A percentile compares a stretch with the other conserved stretches of the same genome.
Evolutionary conservation across 1,140 invertebrate species (phyloP).

Genomic region (Eupeodes corollae): DNA sequence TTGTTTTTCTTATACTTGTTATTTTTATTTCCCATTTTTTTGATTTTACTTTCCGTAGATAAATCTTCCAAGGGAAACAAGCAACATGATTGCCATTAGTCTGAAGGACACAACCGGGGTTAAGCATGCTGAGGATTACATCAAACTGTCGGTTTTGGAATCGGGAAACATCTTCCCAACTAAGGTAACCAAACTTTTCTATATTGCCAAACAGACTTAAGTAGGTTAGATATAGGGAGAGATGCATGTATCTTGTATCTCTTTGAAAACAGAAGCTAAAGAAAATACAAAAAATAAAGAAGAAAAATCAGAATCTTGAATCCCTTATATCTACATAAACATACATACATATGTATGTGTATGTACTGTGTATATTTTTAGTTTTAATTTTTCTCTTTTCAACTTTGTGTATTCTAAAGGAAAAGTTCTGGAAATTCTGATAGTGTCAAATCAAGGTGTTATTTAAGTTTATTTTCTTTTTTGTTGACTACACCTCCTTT

Average conservation of each 20-base stretch:
- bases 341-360: no score
- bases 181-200: constrained; percentile 15
- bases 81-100: constrained; percentile 31
- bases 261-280: no score
- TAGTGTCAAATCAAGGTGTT: no score
- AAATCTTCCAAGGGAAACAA: constrained; percentile 28
- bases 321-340: no score
- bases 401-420: neutral
- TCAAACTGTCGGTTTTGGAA: constrained; percentile 26
- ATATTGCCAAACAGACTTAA: neutral
- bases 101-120: constrained; percentile 30
- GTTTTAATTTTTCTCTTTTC: no score
- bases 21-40: constrained; percentile 3
- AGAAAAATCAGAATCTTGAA: no score
- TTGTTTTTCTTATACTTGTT: constrained; percentile 11
- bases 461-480: no score
- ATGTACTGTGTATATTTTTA: no score
- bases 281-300: no score
- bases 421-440: no score
- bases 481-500: no score
- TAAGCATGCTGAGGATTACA: constrained; percentile 33
- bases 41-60: constrained; percentile 13
- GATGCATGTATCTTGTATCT: neutral
- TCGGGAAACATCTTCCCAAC: constrained; percentile 28
- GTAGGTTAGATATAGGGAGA: neutral